phyloP scores from a whole-genome alignment of 1,140 invertebrate species.

The Spodoptera frugiperda region DNA sequence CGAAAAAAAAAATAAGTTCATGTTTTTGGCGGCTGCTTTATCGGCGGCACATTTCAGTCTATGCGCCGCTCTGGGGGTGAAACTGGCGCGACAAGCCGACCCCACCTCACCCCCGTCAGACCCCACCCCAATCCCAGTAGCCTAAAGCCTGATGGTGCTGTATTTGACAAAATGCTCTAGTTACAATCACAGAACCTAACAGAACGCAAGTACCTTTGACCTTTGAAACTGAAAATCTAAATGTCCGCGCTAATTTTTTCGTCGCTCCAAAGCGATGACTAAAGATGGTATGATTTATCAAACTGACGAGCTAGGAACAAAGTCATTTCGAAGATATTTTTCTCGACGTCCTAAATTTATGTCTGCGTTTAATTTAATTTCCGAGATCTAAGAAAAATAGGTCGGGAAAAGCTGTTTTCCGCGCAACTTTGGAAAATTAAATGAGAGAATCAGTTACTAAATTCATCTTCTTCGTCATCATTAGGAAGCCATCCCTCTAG shows the following conservation, averaged over 20 bases:
- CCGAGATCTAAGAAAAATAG: conserved; percentile 31
- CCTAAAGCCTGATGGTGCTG: conserved; percentile 53
- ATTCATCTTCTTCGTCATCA: conserved; percentile 18
- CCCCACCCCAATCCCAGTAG: conserved; percentile 50
- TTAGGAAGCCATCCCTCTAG: neutral
- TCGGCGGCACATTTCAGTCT: conserved; percentile 63
- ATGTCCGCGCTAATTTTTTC: conserved; percentile 46
- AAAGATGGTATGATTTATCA: conserved; percentile 49
- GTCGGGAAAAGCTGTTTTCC: conserved; percentile 6
- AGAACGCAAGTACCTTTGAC: conserved; percentile 54
- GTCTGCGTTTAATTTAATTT: conserved; percentile 38
- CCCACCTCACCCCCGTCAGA: conserved; percentile 37
- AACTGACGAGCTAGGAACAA: conserved; percentile 38
- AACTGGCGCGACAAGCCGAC: conserved; percentile 54
- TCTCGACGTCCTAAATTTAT: conserved; percentile 36
- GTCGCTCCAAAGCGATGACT: conserved; percentile 47
- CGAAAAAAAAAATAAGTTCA: conserved; percentile 53
- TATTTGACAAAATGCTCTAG: conserved; percentile 57
- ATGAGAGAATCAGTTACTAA: neutral
- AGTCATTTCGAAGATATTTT: conserved; percentile 46
- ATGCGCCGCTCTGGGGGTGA: conserved; percentile 54
- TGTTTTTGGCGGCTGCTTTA: conserved; percentile 61
- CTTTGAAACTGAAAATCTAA: conserved; percentile 44
- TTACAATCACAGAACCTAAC: conserved; percentile 51
- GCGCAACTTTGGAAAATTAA: conserved; percentile 18